These are phyloP conservation scores for Folsomia candida DNA, from an alignment of 2,888 invertebrate species.

Conservation along the genomic window DNA sequence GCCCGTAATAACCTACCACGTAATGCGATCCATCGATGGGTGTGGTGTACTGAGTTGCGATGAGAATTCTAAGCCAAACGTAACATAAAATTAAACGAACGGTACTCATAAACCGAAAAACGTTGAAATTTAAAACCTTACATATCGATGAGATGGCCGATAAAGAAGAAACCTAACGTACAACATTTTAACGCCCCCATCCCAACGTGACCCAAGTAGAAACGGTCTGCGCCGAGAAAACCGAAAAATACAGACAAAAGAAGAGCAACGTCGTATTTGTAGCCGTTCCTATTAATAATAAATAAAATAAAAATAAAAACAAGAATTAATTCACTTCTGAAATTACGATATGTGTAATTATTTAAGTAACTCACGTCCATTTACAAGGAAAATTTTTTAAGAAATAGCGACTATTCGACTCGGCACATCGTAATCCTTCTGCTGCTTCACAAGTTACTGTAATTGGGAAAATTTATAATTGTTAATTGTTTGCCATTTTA, in stretches of 20 bases:
- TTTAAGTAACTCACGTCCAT: conserved; percentile 93
- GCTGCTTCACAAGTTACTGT: conserved; percentile 78
- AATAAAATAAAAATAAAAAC: neutral
- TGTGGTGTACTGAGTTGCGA: conserved; percentile 88
- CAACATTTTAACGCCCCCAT: conserved; percentile 77
- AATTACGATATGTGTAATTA: conserved; percentile 7
- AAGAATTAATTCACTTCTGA: neutral
- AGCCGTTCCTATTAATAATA: conserved; percentile 73
- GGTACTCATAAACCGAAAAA: too few species aligned
- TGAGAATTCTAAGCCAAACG: too few species aligned
- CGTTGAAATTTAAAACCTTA: too few species aligned
- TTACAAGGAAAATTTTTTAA: conserved; percentile 79
- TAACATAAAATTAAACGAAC: too few species aligned
- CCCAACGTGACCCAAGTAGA: conserved; percentile 94
- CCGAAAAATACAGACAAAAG: conserved; percentile 93
- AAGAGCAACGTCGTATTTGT: conserved; percentile 86
- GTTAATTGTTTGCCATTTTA: too few species aligned
- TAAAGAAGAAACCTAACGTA: conserved; percentile 92
- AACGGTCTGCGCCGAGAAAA: conserved; percentile 95
- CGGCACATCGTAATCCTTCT: conserved; percentile 75
- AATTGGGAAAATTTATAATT: conserved; percentile 50
- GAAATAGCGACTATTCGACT: conserved; percentile 76
- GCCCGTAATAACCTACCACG: conserved; percentile 89
- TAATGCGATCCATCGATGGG: conserved; percentile 94
- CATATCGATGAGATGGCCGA: conserved; percentile 93